Conservation (phyloP, 2,113 vertebrate species). For the Chitala chitala region DNA sequence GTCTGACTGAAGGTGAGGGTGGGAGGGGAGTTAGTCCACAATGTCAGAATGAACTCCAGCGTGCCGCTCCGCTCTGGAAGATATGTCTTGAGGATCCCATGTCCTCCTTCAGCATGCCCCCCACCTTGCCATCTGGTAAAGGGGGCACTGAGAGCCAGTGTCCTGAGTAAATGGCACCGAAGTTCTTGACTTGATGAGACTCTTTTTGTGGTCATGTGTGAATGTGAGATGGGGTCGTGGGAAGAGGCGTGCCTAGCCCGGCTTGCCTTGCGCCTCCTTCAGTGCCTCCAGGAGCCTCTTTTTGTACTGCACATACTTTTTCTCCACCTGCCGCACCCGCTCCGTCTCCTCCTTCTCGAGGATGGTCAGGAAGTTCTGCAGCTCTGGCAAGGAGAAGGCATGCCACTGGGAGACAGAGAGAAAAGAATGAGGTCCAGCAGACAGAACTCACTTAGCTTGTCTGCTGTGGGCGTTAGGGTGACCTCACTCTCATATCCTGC, state of each 20-base stretch:
- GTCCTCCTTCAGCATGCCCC: conserved; percentile 13
- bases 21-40: background rate
- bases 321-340: conserved; percentile 77
- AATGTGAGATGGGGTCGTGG: background rate
- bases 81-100: conserved; percentile 25
- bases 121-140: background rate
- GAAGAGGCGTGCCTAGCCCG: conserved; percentile 64
- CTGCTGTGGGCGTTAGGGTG: background rate
- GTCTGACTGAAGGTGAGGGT: conserved; percentile 20
- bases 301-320: conserved; percentile 73
- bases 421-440: conserved; percentile 2
- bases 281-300: conserved; percentile 76
- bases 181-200: background rate
- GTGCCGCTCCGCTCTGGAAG: background rate
- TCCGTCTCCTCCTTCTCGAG: conserved; percentile 86
- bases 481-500: background rate
- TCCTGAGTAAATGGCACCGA: conserved; percentile 54
- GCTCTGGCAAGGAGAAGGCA: conserved; percentile 89
- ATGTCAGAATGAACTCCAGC: background rate
- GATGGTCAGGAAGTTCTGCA: conserved; percentile 93
- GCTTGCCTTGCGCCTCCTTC: conserved; percentile 63
- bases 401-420: conserved; percentile 74
- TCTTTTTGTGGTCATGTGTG: background rate
- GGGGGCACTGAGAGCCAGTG: conserved; percentile 23
- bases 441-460: background rate